phyloP scores from a whole-genome alignment of 2,797 vertebrate genomes.

The Capromys pilorides region DNA sequence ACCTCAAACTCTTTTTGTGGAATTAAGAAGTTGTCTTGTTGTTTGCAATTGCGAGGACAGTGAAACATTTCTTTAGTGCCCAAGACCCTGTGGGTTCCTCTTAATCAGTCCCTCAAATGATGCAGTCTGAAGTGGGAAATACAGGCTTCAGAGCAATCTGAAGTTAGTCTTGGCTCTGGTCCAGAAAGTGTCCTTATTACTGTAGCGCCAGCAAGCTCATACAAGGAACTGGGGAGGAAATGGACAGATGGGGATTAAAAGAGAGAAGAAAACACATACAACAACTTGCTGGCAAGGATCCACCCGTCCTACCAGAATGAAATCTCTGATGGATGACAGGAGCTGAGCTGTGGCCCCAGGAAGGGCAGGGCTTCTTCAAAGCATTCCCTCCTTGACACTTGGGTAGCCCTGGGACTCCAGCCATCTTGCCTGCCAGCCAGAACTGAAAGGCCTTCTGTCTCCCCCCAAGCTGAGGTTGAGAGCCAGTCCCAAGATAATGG shows the following conservation, averaged over 20 bases:
- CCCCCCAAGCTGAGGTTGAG: neutral
- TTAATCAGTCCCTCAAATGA: neutral
- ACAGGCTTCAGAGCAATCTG: neutral
- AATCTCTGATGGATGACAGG: slow-evolving; percentile 4
- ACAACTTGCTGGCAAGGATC: neutral
- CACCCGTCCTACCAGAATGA: neutral
- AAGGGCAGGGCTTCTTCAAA: slow-evolving; percentile 50
- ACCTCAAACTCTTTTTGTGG: neutral
- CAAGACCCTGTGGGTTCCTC: neutral
- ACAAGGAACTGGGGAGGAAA: neutral
- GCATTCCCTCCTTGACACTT: slow-evolving; percentile 26
- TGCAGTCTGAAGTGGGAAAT: neutral
- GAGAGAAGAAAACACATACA: neutral
- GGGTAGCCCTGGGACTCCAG: slow-evolving; percentile 44
- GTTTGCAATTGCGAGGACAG: neutral
- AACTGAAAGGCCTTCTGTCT: slow-evolving; percentile 65
- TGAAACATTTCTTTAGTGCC: neutral
- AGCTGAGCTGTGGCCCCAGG: neutral
- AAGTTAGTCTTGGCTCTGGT: slow-evolving; percentile 32
- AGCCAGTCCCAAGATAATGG: slow-evolving; percentile 28
- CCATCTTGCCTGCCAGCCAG: neutral
- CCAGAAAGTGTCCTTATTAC: neutral
- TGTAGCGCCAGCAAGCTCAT: neutral
- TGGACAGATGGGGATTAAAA: no score
- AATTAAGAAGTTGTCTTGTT: neutral